phyloP scores from a whole-genome alignment of 2,797 vertebrate genomes.

The Syngnathus acus region DNA sequence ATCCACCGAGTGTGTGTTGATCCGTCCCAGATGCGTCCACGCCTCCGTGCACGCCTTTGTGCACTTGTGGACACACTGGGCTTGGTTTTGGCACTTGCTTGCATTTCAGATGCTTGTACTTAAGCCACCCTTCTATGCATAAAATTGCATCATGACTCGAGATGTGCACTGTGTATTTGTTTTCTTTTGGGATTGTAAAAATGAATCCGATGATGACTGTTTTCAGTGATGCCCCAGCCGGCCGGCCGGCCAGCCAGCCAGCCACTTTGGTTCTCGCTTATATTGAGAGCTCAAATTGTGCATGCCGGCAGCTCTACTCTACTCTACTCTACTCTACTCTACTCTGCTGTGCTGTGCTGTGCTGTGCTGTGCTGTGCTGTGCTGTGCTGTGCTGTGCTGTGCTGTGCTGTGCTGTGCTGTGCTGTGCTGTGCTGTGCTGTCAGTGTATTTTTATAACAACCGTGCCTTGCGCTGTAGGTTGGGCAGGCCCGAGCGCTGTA shows the following conservation, averaged over 20 bases:
- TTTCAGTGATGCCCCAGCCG: not conserved
- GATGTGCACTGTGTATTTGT: not conserved
- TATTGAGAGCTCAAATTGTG: constrained; percentile 14
- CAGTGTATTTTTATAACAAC: too few species aligned
- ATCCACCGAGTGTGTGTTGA: not conserved
- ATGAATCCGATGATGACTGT: not conserved
- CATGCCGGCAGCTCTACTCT: constrained; percentile 38
- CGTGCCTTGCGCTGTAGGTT: constrained; percentile 66
- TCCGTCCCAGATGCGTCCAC: constrained; percentile 1
- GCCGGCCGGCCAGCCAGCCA: too few species aligned
- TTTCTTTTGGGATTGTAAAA: not conserved
- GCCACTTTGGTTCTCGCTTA: too few species aligned
- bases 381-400: too few species aligned
- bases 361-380: too few species aligned
- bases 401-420: too few species aligned
- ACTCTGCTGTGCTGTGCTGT: constrained; percentile 7
- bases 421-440: too few species aligned
- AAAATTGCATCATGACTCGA: not conserved
- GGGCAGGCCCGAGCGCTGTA: constrained; percentile 95
- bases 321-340: too few species aligned
- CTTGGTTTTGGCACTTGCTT: not conserved
- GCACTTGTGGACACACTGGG: not conserved
- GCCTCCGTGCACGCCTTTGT: not conserved
- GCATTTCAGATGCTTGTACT: not conserved
- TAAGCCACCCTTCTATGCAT: not conserved